A percentile compares a stretch with the other conserved stretches of the same genome.
These are phyloP conservation scores for Heliconius cydno DNA, from an alignment of 2,888 invertebrate species.

Conservation along the genomic window DNA sequence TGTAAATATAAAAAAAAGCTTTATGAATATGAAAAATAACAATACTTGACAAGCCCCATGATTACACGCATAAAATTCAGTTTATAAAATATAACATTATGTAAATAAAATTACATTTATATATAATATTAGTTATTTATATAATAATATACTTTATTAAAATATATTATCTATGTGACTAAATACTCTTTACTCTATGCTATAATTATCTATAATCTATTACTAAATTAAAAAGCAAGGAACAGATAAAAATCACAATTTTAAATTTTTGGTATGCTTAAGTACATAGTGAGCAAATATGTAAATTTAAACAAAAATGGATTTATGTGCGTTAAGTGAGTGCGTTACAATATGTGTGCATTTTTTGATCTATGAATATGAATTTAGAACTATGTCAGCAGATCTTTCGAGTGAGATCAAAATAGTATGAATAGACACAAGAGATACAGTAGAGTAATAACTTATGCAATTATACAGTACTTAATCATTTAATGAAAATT, in stretches of 20 bases:
- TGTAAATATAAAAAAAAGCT: slow-evolving; percentile 1
- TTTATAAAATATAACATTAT: slow-evolving; percentile 15
- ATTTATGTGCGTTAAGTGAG: slow-evolving; percentile 52
- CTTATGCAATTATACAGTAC: not conserved
- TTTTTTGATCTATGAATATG: slow-evolving; percentile 5
- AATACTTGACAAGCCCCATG: slow-evolving; percentile 14
- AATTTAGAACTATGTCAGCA: not conserved
- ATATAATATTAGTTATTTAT: slow-evolving; percentile 8
- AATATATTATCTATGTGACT: slow-evolving; percentile 20
- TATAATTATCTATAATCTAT: not conserved
- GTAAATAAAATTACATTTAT: slow-evolving; percentile 13
- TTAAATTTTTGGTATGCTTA: slow-evolving; percentile 43
- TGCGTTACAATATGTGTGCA: slow-evolving; percentile 27
- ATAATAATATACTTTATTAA: slow-evolving; percentile 40
- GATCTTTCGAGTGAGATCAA: slow-evolving; percentile 9
- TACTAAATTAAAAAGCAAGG: slow-evolving; percentile 22
- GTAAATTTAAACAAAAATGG: slow-evolving; percentile 51
- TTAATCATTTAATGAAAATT: no score
- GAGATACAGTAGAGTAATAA: not conserved
- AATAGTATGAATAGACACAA: not conserved
- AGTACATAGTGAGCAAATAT: slow-evolving; percentile 47
- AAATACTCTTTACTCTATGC: not conserved
- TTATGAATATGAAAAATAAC: slow-evolving; percentile 16
- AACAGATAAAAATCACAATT: slow-evolving; percentile 55
- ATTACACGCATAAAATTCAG: not conserved